Conservation (phyloP, 2,888 invertebrate genomes). For the Apoda limacodes region DNA sequence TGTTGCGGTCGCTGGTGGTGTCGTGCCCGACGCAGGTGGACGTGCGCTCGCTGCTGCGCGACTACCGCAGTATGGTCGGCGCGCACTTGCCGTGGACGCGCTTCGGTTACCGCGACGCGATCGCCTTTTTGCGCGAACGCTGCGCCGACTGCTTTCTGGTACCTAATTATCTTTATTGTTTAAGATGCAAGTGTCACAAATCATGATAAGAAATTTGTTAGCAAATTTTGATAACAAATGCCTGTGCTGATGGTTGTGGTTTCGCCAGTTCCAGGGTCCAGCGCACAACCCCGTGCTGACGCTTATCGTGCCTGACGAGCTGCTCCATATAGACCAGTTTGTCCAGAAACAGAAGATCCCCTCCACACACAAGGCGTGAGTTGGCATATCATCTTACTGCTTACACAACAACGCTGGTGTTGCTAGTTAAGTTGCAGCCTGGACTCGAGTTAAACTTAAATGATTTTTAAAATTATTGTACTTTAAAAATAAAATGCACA, state of each 20-base stretch:
- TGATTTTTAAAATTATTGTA: no score
- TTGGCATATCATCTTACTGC: no score
- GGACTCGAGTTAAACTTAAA: no score
- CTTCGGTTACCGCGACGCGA: constrained; percentile 38
- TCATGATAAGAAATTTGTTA: no score
- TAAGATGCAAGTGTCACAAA: no score
- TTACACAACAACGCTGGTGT: no score
- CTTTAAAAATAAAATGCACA: no score
- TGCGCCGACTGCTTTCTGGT: constrained; percentile 51
- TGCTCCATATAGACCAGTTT: constrained; percentile 55
- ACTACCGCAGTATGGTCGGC: constrained; percentile 48
- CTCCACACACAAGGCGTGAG: constrained; percentile 38
- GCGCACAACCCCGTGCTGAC: constrained; percentile 39
- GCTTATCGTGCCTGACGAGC: constrained; percentile 42
- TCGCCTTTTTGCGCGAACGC: constrained; percentile 40
- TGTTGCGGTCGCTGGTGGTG: constrained; percentile 49
- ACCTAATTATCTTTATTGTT: no score
- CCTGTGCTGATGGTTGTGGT: no score
- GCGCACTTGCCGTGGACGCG: constrained; percentile 31
- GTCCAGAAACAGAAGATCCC: constrained; percentile 43
- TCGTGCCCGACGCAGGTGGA: constrained; percentile 47
- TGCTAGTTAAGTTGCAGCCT: no score
- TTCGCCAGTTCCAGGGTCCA: constrained; percentile 41
- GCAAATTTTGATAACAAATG: no score
- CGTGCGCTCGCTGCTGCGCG: constrained; percentile 35